phyloP scores from a whole-genome alignment of 2,888 invertebrate species.

The Agrochola lychnidis region DNA sequence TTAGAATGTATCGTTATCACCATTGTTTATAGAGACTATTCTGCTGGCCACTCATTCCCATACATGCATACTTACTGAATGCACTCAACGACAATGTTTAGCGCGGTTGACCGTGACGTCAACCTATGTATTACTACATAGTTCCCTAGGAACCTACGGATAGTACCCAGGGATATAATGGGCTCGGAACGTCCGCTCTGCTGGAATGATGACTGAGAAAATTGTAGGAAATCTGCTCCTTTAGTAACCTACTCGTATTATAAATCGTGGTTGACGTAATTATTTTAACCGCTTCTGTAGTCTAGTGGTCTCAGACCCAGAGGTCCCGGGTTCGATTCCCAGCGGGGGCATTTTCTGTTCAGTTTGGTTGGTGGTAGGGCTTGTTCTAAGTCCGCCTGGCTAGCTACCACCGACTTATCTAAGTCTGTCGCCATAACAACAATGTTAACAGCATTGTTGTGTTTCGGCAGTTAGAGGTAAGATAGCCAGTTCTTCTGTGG shows the following conservation, averaged over 20 bases:
- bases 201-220: constrained; percentile 26
- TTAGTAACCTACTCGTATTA: background rate
- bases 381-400: too few relatives aligned
- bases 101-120: constrained; percentile 50
- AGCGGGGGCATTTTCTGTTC: too few relatives aligned
- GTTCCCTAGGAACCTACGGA: constrained; percentile 44
- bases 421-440: too few relatives aligned
- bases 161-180: constrained; percentile 34
- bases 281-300: too few relatives aligned
- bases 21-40: background rate
- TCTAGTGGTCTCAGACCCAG: too few relatives aligned
- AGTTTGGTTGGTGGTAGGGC: too few relatives aligned
- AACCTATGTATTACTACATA: constrained; percentile 45
- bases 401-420: too few relatives aligned
- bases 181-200: constrained; percentile 30
- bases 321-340: too few relatives aligned
- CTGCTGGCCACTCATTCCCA: constrained; percentile 2
- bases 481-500: too few relatives aligned
- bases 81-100: constrained; percentile 29
- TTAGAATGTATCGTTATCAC: background rate
- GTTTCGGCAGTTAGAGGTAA: too few relatives aligned
- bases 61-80: background rate
- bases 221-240: constrained; percentile 32
- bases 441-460: too few relatives aligned
- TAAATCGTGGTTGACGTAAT: background rate